phyloP scores from a whole-genome alignment of 35 echinoderm and acorn worm genomes.

The Strongylocentrotus purpuratus region DNA sequence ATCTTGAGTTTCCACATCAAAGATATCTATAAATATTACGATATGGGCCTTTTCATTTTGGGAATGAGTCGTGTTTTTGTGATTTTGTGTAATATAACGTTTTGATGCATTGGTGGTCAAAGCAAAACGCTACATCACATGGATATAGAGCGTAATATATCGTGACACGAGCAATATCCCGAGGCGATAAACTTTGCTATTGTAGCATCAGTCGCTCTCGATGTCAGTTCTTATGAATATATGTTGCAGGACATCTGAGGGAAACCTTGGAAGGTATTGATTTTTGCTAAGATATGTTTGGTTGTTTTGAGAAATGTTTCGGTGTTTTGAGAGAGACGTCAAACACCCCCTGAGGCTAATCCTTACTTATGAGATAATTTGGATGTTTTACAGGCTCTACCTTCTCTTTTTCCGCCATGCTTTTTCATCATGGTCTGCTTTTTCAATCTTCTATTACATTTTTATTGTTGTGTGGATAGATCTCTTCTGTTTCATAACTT shows the following conservation, averaged over 20 bases:
- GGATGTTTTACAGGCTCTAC: neutral
- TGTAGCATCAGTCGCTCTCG: neutral
- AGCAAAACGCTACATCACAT: neutral
- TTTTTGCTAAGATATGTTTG: neutral
- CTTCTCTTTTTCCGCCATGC: neutral
- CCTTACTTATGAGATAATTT: neutral
- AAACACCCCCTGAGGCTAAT: neutral
- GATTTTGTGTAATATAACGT: neutral
- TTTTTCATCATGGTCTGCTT: neutral
- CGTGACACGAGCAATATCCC: neutral
- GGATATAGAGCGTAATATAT: neutral
- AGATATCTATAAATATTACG: neutral
- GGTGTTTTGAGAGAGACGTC: neutral
- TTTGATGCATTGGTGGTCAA: neutral
- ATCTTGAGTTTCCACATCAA: neutral
- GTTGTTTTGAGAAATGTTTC: neutral
- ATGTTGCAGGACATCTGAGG: neutral
- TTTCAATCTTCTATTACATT: too few relatives aligned
- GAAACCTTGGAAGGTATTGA: neutral
- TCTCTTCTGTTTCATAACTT: neutral
- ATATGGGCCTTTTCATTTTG: neutral
- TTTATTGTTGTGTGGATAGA: too few relatives aligned
- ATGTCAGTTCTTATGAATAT: neutral
- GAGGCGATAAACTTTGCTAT: neutral
- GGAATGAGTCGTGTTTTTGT: neutral